Evolutionary conservation across 1,140 invertebrate species (phyloP).

Genomic region (Lasioglossum baleicum): DNA sequence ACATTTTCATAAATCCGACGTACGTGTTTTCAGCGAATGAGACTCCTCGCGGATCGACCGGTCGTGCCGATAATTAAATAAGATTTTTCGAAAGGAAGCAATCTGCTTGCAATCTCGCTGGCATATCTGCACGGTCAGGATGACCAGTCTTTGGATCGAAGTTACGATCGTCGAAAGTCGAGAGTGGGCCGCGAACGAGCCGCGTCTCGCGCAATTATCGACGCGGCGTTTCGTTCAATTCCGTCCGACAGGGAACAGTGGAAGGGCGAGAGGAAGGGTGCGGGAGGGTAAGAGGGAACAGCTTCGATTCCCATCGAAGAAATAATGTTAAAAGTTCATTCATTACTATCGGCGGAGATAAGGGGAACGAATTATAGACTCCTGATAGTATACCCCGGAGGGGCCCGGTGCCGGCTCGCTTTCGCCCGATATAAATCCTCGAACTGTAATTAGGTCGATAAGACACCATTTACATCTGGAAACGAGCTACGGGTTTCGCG

Average conservation of each 20-base stretch:
- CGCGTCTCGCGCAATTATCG: conserved; percentile 14
- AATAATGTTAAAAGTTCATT: conserved; percentile 64
- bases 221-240: not conserved
- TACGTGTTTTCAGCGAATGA: too few relatives aligned
- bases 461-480: conserved; percentile 55
- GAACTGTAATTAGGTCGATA: conserved; percentile 60
- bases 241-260: too few relatives aligned
- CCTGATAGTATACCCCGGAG: conserved; percentile 56
- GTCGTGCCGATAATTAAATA: not conserved
- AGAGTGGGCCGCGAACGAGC: not conserved
- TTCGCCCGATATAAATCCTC: conserved; percentile 52
- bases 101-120: not conserved
- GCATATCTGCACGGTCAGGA: not conserved
- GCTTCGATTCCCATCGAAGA: conserved; percentile 48
- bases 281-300: conserved; percentile 10
- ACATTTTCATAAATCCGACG: too few relatives aligned
- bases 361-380: conserved; percentile 60
- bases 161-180: not conserved
- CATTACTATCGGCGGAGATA: conserved; percentile 57
- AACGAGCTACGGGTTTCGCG: conserved; percentile 15
- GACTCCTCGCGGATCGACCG: too few relatives aligned
- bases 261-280: not conserved
- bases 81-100: not conserved
- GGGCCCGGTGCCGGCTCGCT: conserved; percentile 36
- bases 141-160: not conserved